Conservation (phyloP, 2,113 vertebrate genomes). For the Pterocles gutturalis region DNA sequence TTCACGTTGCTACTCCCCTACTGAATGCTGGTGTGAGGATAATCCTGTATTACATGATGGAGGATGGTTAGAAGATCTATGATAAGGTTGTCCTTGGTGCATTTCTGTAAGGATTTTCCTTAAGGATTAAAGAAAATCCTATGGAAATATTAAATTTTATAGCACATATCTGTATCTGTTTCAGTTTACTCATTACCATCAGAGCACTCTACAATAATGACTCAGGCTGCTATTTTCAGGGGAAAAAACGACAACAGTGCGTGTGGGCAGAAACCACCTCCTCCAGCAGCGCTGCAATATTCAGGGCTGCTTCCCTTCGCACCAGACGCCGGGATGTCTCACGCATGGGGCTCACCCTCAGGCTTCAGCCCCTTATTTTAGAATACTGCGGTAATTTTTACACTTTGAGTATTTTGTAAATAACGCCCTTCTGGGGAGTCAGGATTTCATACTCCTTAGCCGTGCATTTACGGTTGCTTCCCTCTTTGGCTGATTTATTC, state of each 20-base stretch:
- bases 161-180: neutral
- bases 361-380: neutral
- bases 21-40: neutral
- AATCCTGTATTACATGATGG: neutral
- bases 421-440: neutral
- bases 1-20: neutral
- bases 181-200: slow-evolving; percentile 2
- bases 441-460: neutral
- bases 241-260: neutral
- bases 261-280: neutral
- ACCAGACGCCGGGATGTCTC: neutral
- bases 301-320: neutral
- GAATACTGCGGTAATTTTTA: neutral
- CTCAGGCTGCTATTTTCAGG: slow-evolving; percentile 23
- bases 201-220: neutral
- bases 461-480: neutral
- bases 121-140: neutral
- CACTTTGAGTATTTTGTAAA: neutral
- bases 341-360: fast-evolving
- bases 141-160: neutral
- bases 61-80: neutral
- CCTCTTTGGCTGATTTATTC: neutral
- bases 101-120: neutral
- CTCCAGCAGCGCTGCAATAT: neutral
- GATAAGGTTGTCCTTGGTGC: neutral